Conservation (phyloP, 2,888 invertebrate genomes). For the Opisthograptis luteolata region DNA sequence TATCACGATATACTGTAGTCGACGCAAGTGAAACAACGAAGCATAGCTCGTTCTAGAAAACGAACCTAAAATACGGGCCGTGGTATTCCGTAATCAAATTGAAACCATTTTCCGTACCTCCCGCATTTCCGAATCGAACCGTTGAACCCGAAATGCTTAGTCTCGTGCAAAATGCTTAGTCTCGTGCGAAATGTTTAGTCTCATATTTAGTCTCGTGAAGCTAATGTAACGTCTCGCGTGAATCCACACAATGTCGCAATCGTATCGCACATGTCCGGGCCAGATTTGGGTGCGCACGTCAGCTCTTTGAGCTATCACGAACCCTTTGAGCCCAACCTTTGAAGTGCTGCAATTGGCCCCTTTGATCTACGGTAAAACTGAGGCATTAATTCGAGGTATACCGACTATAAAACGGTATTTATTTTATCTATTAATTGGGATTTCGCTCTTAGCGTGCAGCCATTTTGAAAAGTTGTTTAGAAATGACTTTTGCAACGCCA, state of each 20-base stretch:
- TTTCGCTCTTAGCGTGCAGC: not conserved
- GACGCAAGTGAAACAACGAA: too few species aligned
- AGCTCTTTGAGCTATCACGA: slow-evolving; percentile 26
- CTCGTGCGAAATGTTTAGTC: slow-evolving; percentile 4
- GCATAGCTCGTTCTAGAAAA: too few species aligned
- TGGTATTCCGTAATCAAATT: too few species aligned
- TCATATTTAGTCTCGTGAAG: slow-evolving; percentile 5
- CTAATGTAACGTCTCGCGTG: slow-evolving; percentile 13
- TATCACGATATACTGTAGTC: too few species aligned
- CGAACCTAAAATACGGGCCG: too few species aligned
- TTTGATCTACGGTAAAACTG: slow-evolving; percentile 33
- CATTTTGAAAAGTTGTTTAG: too few species aligned
- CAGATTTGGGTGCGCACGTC: slow-evolving; percentile 29
- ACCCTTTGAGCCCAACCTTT: slow-evolving; percentile 37
- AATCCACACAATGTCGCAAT: slow-evolving; percentile 25
- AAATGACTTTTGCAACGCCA: too few species aligned
- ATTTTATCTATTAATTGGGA: slow-evolving; percentile 22
- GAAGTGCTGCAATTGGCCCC: slow-evolving; percentile 36
- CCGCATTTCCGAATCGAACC: not conserved
- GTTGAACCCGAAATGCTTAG: slow-evolving; percentile 9
- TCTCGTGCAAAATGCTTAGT: not conserved
- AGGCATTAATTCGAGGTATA: slow-evolving; percentile 30
- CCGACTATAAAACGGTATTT: slow-evolving; percentile 24
- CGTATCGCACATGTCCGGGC: slow-evolving; percentile 24
- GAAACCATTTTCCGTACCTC: not conserved